Evolutionary conservation across 2,797 vertebrate genomes (phyloP), one percentile per base, ranked within the genome.

Genomic region (Bryconaethiops microstoma): DNA sequence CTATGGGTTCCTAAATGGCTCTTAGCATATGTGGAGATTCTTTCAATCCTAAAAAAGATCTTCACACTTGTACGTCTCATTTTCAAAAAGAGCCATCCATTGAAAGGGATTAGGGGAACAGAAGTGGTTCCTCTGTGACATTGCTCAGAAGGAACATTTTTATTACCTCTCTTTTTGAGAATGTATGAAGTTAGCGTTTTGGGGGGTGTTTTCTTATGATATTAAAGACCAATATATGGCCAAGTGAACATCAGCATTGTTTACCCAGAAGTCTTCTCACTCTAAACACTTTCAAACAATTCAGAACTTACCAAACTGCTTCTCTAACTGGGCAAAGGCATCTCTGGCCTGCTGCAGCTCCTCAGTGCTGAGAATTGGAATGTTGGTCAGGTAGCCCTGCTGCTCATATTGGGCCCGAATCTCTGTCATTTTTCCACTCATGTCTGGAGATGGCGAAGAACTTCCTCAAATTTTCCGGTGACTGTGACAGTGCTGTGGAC

Each of bases 301-400:
- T 21, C 12, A 19, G 5, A 39, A 83, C 92, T 93, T 83, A 95
- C 94, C 93, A 78, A 95, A 93, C 82, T 93, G 87, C n/a, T 86
- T 81, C 88, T 95, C 93, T 83, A 95, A 89, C 68, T 91, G 83
- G 73, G 86, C 83, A 63, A 94, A 94, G 48, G 91, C 91, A 1
- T 79, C 82, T 42, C 79, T 91, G 74, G 92, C 89, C 10, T 92
- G 84, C 71, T 76, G 84, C 48, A 95, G 90, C 86, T 95, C 92
- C 0, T 78, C 79, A 35, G 90, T 79, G 23, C 80, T 88, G 79
- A 95, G 67, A 10, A 95, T 88, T 4, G 91, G 85, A 74, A 95
- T 81, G 0, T 84, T 76, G 10, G 92, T 90, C 79, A 96, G 89
- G 86, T 86, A 95, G 8, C 94, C 94, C 85, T 91, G 90, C 81